These are phyloP conservation scores for Fistularia commersonii DNA, from an alignment of 2,797 vertebrate species.

Conservation along the genomic window DNA sequence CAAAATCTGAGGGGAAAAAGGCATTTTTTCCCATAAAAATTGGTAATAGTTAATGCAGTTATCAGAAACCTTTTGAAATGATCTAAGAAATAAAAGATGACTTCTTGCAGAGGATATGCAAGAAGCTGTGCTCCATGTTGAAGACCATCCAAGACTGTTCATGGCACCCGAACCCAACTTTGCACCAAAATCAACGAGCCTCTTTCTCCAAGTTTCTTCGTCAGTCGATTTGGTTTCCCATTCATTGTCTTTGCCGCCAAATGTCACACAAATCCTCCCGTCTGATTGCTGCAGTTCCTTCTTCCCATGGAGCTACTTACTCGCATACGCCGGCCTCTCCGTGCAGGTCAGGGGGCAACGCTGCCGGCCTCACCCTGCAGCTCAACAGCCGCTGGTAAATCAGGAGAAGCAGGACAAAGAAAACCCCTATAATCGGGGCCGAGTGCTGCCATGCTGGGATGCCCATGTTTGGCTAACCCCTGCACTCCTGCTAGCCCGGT, in stretches of 20 bases:
- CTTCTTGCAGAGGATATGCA: too few species aligned
- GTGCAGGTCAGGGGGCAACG: constrained; percentile 22
- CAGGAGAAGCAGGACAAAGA: constrained; percentile 59
- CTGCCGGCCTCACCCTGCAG: constrained; percentile 43
- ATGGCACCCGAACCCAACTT: too few species aligned
- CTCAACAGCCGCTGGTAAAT: constrained; percentile 50
- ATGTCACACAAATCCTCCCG: too few species aligned
- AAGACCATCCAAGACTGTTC: too few species aligned
- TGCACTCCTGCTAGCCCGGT: constrained; percentile 63
- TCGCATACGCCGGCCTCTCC: constrained; percentile 31
- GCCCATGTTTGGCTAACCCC: constrained; percentile 87
- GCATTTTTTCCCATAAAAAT: background rate
- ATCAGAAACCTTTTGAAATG: background rate
- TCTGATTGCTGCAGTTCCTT: constrained; percentile 14
- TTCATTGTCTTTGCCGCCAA: too few species aligned
- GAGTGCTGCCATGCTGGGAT: constrained; percentile 59
- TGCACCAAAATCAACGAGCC: too few species aligned
- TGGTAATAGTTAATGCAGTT: background rate
- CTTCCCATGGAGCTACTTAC: constrained; percentile 54
- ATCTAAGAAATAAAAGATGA: too few species aligned
- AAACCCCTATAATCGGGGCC: constrained; percentile 48
- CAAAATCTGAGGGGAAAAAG: background rate
- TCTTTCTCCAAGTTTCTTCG: too few species aligned
- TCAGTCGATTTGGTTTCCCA: too few species aligned
- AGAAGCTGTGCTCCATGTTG: too few species aligned